phyloP scores from a whole-genome alignment of 2,888 invertebrate species.

The Callimorpha dominula region DNA sequence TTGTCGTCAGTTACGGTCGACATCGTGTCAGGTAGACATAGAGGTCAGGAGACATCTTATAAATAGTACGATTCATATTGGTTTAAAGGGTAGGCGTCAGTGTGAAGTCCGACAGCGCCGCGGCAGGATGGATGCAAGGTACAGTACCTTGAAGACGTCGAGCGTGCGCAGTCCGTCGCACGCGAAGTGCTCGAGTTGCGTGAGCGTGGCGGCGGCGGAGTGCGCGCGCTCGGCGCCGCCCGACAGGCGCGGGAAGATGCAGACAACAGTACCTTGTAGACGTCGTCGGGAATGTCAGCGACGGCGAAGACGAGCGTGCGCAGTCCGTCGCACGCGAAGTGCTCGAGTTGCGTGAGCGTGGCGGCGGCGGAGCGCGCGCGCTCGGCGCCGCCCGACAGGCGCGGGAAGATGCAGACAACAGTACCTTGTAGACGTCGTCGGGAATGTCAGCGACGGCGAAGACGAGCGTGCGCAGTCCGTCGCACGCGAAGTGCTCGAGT shows the following conservation, averaged over 20 bases:
- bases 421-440: slow-evolving; percentile 91
- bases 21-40: no score
- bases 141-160: slow-evolving; percentile 92
- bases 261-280: slow-evolving; percentile 92
- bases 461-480: slow-evolving; percentile 97
- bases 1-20: no score
- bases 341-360: slow-evolving; percentile 94
- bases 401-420: slow-evolving; percentile 96
- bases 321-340: slow-evolving; percentile 96
- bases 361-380: slow-evolving; percentile 85
- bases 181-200: slow-evolving; percentile 97
- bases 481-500: slow-evolving; percentile 96
- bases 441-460: slow-evolving; percentile 95
- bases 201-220: slow-evolving; percentile 89
- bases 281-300: slow-evolving; percentile 91
- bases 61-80: no score
- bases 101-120: no score
- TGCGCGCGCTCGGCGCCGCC: slow-evolving; percentile 73
- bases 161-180: slow-evolving; percentile 96
- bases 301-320: slow-evolving; percentile 97
- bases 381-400: slow-evolving; percentile 80
- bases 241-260: slow-evolving; percentile 92
- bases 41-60: no score
- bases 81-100: no score
- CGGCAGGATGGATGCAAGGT: no score